Percentiles rank a stretch among this genome's conserved stretches.
phyloP scores from a whole-genome alignment of 2,888 invertebrate species.

The Drosophila cognata region DNA sequence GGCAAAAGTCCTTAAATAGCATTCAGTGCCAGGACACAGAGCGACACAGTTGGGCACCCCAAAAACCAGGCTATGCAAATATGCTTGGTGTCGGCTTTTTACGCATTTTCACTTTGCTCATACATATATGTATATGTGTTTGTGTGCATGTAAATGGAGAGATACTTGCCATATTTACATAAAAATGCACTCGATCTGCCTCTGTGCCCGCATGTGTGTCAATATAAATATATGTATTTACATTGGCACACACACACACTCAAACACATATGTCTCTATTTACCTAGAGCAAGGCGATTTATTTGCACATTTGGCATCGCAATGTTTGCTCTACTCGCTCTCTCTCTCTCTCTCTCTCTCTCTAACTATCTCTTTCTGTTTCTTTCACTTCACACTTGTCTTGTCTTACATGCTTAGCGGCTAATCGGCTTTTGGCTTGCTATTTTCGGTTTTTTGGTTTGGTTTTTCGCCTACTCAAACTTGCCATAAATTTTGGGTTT shows the following conservation, averaged over 20 bases:
- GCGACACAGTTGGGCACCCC: not conserved
- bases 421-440: slow-evolving; percentile 68
- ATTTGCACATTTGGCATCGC: slow-evolving; percentile 53
- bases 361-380: not conserved
- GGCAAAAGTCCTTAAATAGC: slow-evolving; percentile 47
- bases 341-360: not conserved
- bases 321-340: slow-evolving; percentile 21
- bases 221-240: slow-evolving; percentile 59
- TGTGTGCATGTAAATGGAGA: slow-evolving; percentile 8
- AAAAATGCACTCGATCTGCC: slow-evolving; percentile 78
- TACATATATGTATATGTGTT: not conserved
- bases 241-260: slow-evolving; percentile 22
- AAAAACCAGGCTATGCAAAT: slow-evolving; percentile 73
- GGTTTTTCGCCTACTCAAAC: slow-evolving; percentile 16
- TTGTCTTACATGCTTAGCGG: slow-evolving; percentile 55
- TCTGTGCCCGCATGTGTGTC: slow-evolving; percentile 52
- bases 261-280: slow-evolving; percentile 51
- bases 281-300: slow-evolving; percentile 57
- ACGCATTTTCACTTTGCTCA: slow-evolving; percentile 70
- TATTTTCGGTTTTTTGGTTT: slow-evolving; percentile 26
- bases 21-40: slow-evolving; percentile 26
- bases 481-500: slow-evolving; percentile 33
- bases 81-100: slow-evolving; percentile 59
- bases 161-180: slow-evolving; percentile 62
- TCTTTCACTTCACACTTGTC: slow-evolving; percentile 9